Evolutionary conservation across 2,113 vertebrate species (phyloP).

Genomic region (Antechinus stuartii): DNA sequence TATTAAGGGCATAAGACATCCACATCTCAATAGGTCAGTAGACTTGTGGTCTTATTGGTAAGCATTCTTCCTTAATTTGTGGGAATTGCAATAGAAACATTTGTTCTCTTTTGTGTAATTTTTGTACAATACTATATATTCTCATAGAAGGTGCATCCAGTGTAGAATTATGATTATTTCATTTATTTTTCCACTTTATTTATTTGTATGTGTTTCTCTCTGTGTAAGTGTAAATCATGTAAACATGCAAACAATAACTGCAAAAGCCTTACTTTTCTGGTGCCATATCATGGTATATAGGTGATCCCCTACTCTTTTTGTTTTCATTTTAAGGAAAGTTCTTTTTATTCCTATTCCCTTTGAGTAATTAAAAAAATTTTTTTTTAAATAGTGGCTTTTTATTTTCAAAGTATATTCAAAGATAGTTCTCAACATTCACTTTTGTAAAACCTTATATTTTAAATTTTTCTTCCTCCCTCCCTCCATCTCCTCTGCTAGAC

Average conservation of each 20-base stretch:
- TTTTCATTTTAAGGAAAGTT: too few species aligned
- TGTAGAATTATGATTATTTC: background rate
- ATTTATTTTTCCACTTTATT: background rate
- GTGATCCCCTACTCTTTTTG: background rate
- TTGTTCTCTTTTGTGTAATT: background rate
- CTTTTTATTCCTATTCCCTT: too few species aligned
- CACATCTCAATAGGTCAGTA: too few species aligned
- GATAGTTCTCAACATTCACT: too few species aligned
- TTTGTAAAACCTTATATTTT: too few species aligned
- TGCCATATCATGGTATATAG: background rate
- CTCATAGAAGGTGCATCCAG: too few species aligned
- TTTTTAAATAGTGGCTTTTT: too few species aligned
- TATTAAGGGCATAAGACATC: too few species aligned
- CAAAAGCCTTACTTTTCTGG: background rate
- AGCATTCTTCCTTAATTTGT: background rate
- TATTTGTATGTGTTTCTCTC: background rate
- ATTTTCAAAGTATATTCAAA: too few species aligned
- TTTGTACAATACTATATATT: background rate
- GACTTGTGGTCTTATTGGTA: background rate
- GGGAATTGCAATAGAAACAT: background rate
- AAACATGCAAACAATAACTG: background rate
- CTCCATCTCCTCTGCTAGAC: too few species aligned
- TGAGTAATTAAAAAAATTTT: too few species aligned
- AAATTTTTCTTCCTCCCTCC: too few species aligned
- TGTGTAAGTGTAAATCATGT: background rate